These are phyloP conservation scores for Morpho helenor DNA, from an alignment of 2,888 invertebrate species.

Conservation along the genomic window DNA sequence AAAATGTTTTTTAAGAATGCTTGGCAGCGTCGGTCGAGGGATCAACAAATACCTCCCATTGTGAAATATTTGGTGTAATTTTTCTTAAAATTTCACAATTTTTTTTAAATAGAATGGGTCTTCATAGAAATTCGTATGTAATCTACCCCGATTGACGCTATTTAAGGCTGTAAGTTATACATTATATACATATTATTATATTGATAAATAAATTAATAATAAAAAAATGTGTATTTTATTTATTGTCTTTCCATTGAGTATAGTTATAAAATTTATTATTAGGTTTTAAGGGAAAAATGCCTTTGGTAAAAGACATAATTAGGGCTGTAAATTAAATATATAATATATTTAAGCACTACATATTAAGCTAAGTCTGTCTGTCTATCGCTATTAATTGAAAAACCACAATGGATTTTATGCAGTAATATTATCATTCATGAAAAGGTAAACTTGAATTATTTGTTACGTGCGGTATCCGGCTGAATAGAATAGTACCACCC, in stretches of 20 bases:
- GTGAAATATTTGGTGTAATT: constrained; percentile 39
- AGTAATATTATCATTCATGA: too few relatives aligned
- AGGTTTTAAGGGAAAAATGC: too few relatives aligned
- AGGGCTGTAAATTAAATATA: too few relatives aligned
- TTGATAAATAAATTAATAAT: constrained; percentile 79
- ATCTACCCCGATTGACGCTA: constrained; percentile 36
- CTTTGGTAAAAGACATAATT: too few relatives aligned
- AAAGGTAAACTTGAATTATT: too few relatives aligned
- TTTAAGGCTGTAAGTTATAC: constrained; percentile 76
- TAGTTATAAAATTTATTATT: too few relatives aligned
- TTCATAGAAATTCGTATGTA: constrained; percentile 18
- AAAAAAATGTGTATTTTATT: constrained; percentile 41
- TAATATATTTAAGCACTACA: too few relatives aligned
- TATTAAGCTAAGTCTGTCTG: too few relatives aligned
- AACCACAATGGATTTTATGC: too few relatives aligned
- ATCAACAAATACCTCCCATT: constrained; percentile 15
- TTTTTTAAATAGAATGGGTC: constrained; percentile 20
- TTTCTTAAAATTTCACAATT: constrained; percentile 39
- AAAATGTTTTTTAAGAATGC: constrained; percentile 53
- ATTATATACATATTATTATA: constrained; percentile 77
- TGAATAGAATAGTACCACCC: too few relatives aligned
- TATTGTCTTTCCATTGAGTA: background rate
- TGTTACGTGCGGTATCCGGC: too few relatives aligned
- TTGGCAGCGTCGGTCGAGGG: constrained; percentile 43
- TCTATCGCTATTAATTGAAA: too few relatives aligned